Percentiles rank a stretch among this genome's conserved stretches.
These are phyloP conservation scores for Apamea crenata DNA, from an alignment of 2,888 invertebrate genomes.

Conservation along the genomic window DNA sequence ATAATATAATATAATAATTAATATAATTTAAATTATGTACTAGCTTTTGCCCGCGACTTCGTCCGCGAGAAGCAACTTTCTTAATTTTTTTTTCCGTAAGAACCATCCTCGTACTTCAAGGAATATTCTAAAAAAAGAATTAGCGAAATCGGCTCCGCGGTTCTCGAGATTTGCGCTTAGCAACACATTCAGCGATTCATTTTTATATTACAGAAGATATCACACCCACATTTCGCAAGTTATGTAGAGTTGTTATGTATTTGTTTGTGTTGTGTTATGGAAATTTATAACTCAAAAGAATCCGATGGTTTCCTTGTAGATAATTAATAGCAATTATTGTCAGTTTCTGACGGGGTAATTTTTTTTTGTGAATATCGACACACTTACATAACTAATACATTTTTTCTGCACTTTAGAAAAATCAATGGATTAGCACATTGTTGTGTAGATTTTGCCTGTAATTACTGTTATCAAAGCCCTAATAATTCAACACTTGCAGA, in stretches of 20 bases:
- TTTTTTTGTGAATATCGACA: background rate
- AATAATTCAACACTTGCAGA: constrained; percentile 31
- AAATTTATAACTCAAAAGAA: background rate
- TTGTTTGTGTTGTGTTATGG: background rate
- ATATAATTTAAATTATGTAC: no score
- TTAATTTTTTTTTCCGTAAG: no score
- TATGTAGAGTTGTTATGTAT: background rate
- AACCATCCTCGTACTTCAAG: no score
- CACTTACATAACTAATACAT: background rate
- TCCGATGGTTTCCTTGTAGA: background rate
- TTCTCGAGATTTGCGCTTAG: no score
- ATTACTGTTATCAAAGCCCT: background rate
- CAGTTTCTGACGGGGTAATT: background rate
- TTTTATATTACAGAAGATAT: no score
- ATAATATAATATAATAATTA: no score
- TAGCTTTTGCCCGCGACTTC: no score
- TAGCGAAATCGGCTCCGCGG: no score
- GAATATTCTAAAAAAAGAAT: no score
- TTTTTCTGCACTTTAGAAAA: background rate
- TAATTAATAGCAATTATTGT: background rate
- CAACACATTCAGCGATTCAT: no score
- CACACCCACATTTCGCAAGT: background rate
- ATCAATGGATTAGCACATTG: background rate
- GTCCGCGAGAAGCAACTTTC: no score
- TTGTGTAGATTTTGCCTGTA: background rate